These are phyloP conservation scores for Zaprionus nigranus DNA, from an alignment of 1,140 invertebrate genomes.

Conservation along the genomic window DNA sequence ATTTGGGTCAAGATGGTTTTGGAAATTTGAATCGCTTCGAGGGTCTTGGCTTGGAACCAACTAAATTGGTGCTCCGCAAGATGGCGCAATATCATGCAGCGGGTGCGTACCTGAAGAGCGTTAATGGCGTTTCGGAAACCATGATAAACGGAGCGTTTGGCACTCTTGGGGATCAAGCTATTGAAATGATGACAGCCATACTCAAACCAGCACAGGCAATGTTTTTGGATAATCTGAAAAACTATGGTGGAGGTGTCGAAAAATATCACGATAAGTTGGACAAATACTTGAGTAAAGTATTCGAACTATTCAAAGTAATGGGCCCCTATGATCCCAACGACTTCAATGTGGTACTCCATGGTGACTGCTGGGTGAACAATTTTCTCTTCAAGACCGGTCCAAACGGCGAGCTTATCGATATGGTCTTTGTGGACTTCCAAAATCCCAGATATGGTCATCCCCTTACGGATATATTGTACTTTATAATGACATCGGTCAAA, in stretches of 20 bases:
- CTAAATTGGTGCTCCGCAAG: conserved; percentile 85
- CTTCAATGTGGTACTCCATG: conserved; percentile 88
- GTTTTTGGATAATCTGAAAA: conserved; percentile 57
- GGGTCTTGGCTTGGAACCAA: conserved; percentile 85
- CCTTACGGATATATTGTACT: conserved; percentile 60
- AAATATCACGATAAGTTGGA: conserved; percentile 61
- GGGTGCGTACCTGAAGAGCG: conserved; percentile 40
- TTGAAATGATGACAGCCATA: conserved; percentile 48
- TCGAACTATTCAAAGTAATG: neutral
- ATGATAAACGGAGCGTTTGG: conserved; percentile 51
- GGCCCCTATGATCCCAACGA: conserved; percentile 76
- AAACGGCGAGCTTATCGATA: conserved; percentile 72
- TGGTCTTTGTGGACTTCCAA: conserved; percentile 74
- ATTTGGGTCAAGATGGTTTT: conserved; percentile 85
- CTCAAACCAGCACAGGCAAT: conserved; percentile 32
- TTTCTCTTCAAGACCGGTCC: conserved; percentile 86
- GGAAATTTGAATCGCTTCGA: conserved; percentile 86
- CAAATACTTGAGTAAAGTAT: conserved; percentile 32
- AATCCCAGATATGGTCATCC: conserved; percentile 65
- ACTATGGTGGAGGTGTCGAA: conserved; percentile 54
- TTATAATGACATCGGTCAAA: conserved; percentile 67
- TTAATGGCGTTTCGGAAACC: conserved; percentile 44
- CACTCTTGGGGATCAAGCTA: neutral
- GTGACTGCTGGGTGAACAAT: conserved; percentile 89
- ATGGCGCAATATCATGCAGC: conserved; percentile 86